These are phyloP conservation scores for Balanococcus diminutus DNA, from an alignment of 2,888 invertebrate genomes.

Conservation along the genomic window DNA sequence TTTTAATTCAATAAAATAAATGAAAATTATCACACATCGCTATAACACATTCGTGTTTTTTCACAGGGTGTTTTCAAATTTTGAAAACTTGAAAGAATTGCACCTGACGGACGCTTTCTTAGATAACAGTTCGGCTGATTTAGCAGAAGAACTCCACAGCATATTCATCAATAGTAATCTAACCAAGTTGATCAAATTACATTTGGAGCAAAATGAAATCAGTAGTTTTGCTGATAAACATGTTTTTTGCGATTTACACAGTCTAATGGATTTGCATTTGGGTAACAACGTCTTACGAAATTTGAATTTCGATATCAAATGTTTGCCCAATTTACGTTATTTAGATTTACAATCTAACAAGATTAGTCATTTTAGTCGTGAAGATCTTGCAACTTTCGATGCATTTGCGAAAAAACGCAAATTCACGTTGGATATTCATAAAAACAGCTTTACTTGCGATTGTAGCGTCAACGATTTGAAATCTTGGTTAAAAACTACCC, in stretches of 20 bases:
- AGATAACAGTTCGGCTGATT: constrained; percentile 67
- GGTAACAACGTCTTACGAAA: constrained; percentile 71
- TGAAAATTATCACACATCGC: too few species aligned
- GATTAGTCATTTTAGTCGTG: constrained; percentile 66
- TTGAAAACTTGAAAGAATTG: constrained; percentile 71
- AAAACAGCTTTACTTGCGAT: constrained; percentile 75
- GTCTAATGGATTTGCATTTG: constrained; percentile 71
- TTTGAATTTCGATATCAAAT: constrained; percentile 71
- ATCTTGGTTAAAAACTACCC: constrained; percentile 70
- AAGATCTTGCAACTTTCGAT: constrained; percentile 68
- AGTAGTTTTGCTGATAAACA: constrained; percentile 69
- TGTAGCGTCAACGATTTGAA: constrained; percentile 67
- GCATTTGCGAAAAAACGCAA: constrained; percentile 63
- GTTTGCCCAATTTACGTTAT: constrained; percentile 70
- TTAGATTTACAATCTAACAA: constrained; percentile 74
- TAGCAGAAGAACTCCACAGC: constrained; percentile 72
- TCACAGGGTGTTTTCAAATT: constrained; percentile 71
- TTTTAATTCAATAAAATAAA: background rate
- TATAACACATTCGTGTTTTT: background rate
- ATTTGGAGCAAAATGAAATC: constrained; percentile 79
- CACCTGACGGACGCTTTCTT: constrained; percentile 77
- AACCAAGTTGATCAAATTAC: constrained; percentile 71
- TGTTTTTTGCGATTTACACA: constrained; percentile 74
- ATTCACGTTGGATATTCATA: constrained; percentile 69
- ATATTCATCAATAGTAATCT: constrained; percentile 73